These are phyloP conservation scores for Polyploca ridens DNA, from an alignment of 2,888 invertebrate species.

Conservation along the genomic window DNA sequence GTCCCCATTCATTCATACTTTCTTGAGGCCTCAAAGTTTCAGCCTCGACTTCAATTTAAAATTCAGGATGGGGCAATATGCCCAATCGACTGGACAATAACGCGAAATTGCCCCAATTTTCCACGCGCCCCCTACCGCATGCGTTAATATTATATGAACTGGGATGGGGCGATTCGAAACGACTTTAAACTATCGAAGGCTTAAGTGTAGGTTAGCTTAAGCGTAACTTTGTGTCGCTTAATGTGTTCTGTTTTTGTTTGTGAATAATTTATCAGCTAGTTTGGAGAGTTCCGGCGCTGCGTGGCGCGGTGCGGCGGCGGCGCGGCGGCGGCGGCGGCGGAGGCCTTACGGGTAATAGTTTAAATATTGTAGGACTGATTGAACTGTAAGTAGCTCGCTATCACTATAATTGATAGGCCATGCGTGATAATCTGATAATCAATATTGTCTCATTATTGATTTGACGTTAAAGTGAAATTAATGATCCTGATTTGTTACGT, in stretches of 20 bases:
- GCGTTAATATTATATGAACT: neutral
- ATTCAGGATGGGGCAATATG: neutral
- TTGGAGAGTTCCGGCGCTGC: neutral
- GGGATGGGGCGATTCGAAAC: neutral
- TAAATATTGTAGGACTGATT: neutral
- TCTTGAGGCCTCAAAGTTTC: too few relatives aligned
- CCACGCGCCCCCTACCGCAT: neutral
- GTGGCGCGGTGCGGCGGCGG: too few relatives aligned
- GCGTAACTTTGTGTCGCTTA: neutral
- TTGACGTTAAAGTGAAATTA: neutral
- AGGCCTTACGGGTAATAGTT: neutral
- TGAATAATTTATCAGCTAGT: neutral
- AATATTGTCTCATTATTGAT: neutral
- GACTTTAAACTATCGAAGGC: slow-evolving; percentile 1
- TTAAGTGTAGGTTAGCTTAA: neutral
- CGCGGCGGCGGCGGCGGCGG: neutral
- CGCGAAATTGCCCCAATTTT: neutral
- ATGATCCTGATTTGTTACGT: neutral
- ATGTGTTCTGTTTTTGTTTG: neutral
- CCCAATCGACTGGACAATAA: neutral
- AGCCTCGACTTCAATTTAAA: neutral
- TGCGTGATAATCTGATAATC: neutral
- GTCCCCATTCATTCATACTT: too few relatives aligned
- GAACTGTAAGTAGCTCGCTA: neutral
- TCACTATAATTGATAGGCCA: neutral